Conservation (phyloP, 2,113 vertebrate species). For the Leucopsar rothschildi region DNA sequence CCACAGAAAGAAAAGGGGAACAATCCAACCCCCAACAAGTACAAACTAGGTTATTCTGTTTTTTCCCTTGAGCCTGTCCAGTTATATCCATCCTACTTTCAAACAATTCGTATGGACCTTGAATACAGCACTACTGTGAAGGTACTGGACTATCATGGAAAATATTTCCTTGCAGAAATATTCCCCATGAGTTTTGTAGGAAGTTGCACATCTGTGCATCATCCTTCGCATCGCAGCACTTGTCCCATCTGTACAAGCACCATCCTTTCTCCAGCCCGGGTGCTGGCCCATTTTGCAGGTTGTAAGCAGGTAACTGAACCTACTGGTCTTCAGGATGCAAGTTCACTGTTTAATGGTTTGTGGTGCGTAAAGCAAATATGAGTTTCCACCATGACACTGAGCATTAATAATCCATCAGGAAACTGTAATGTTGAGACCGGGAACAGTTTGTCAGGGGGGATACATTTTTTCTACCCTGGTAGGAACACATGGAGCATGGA, state of each 20-base stretch:
- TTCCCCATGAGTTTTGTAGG: background rate
- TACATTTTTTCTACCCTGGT: background rate
- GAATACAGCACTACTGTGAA: background rate
- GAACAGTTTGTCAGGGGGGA: background rate
- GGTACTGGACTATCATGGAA: background rate
- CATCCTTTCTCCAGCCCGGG: background rate
- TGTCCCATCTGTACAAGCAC: background rate
- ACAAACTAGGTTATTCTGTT: background rate
- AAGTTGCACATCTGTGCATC: background rate
- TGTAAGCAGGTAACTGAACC: background rate
- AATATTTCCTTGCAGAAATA: background rate
- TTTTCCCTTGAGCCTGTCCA: background rate
- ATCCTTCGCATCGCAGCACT: rapidly evolving
- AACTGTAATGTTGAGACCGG: background rate
- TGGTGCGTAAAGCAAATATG: background rate
- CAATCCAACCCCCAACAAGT: no score
- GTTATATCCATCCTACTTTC: background rate
- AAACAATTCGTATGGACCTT: background rate
- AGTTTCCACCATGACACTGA: background rate
- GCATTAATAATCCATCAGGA: background rate
- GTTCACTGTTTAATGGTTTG: background rate
- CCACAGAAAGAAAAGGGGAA: no score
- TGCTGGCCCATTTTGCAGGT: background rate
- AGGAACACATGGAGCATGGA: background rate
- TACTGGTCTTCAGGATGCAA: background rate